Percentiles rank a stretch among this genome's conserved stretches.
phyloP scores from a whole-genome alignment of 2,113 vertebrate genomes.

The Labeo rohita region DNA sequence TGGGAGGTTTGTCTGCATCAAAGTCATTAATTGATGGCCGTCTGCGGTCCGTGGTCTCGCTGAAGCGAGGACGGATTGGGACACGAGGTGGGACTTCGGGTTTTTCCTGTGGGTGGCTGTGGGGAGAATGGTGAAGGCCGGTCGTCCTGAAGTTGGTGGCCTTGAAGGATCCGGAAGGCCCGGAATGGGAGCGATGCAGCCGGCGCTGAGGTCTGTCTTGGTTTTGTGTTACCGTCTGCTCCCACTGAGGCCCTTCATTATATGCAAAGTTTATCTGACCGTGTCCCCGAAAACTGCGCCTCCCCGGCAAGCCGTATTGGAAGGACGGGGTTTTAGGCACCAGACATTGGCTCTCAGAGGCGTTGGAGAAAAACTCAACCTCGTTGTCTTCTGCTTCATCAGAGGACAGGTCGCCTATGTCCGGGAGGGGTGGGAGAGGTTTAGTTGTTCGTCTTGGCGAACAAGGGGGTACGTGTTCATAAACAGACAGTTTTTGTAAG shows the following conservation, averaged over 20 bases:
- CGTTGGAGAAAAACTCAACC: constrained; percentile 90
- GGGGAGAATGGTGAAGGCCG: constrained; percentile 64
- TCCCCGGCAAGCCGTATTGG: constrained; percentile 67
- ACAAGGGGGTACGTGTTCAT: constrained; percentile 71
- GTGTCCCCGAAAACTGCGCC: constrained; percentile 81
- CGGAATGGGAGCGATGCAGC: constrained; percentile 80
- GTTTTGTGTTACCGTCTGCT: constrained; percentile 2
- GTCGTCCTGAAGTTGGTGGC: constrained; percentile 65
- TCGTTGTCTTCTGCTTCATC: constrained; percentile 89
- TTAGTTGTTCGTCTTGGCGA: constrained; percentile 78
- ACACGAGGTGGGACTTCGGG: constrained; percentile 89
- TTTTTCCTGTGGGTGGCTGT: constrained; percentile 78
- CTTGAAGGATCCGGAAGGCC: constrained; percentile 84
- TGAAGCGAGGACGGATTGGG: constrained; percentile 84
- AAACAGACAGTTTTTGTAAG: constrained; percentile 80
- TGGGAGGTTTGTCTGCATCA: constrained; percentile 88
- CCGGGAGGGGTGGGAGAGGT: constrained; percentile 89
- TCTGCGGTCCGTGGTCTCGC: constrained; percentile 76
- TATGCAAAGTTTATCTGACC: constrained; percentile 92
- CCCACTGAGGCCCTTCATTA: constrained; percentile 69
- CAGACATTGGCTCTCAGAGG: constrained; percentile 81
- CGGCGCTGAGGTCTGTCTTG: constrained; percentile 64
- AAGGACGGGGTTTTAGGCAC: constrained; percentile 77
- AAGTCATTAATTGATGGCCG: constrained; percentile 80
- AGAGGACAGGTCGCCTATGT: constrained; percentile 73